Base-by-base conservation (phyloP, 2,888 invertebrate genomes). In the Halocaridina rubra region DNA sequence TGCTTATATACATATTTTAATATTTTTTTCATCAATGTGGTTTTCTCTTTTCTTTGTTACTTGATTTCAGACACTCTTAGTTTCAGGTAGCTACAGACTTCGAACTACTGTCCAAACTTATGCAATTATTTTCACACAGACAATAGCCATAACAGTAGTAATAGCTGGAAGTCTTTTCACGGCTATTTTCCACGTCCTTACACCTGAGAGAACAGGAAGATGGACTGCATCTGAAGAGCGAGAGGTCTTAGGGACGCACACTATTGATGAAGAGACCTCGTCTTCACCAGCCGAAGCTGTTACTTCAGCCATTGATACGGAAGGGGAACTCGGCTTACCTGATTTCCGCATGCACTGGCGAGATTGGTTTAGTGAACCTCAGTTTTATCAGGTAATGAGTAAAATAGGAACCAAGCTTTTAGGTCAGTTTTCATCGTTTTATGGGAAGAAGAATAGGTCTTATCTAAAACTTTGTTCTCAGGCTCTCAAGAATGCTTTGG, bases 101-200 rank as follows among this genome's bases (percentile, higher is more conserved):
- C n/a, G n/a, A n/a, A n/a, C n/a, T n/a, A n/a, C n/a, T n/a, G n/a
- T n/a, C n/a, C n/a, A n/a, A n/a, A n/a, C n/a, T n/a, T n/a, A n/a
- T n/a, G n/a, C n/a, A n/a, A n/a, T n/a, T n/a, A n/a, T n/a, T n/a
- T n/a, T n/a, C n/a, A n/a, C n/a, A 1, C 80, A 90, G 90, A 84
- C 89, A 8, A 90, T 90, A 61, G 94, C 94, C 57, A 90, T 96
- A 32, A 89, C 90, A n/a, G 88, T 90, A 2, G 75, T 89, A 19
- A 93, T 92, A 2, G 92, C 95, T 46, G 94, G 96, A 39, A 89
- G 94, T 75, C 89, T 92, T 16, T 92, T 95, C 57, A 94, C 94
- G 69, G 88, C 94, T 13, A 89, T 95, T 13, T 97, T 97, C 90
- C 96, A 97, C 90, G 72, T 93, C 13, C 92, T 93, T 81, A 94